Conservation (phyloP, 2,797 vertebrate species). For the Tenualosa thibaudeaui region DNA sequence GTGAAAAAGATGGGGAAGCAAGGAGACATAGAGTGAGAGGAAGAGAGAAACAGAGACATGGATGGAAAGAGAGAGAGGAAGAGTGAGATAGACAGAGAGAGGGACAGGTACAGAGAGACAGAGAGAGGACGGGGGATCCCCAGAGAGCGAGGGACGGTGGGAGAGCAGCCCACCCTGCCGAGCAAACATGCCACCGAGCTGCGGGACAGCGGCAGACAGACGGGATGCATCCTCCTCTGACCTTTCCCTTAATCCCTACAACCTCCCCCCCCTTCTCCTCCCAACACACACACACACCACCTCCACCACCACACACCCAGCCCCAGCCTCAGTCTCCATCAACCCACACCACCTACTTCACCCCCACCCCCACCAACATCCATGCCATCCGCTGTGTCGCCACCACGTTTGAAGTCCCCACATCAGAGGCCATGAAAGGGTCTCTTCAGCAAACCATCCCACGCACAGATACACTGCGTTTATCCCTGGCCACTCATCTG, state of each 20-base stretch:
- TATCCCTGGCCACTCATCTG: constrained; percentile 27
- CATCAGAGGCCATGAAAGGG: constrained; percentile 65
- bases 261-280: not conserved
- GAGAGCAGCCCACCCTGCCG: constrained; percentile 36
- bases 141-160: not conserved
- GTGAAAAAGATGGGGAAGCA: not conserved
- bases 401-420: constrained; percentile 55
- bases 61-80: not conserved
- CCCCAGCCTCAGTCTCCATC: constrained; percentile 51
- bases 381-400: constrained; percentile 42
- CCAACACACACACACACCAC: not conserved
- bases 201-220: constrained; percentile 27
- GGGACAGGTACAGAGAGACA: constrained; percentile 6
- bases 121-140: constrained; percentile 1
- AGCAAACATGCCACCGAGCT: constrained; percentile 44
- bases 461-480: constrained; percentile 9
- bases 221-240: constrained; percentile 51
- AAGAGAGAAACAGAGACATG: not conserved
- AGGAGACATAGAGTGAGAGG: constrained; percentile 17
- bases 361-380: constrained; percentile 33
- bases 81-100: not conserved
- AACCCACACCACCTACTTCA: constrained; percentile 33
- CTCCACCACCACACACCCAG: not conserved
- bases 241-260: constrained; percentile 56
- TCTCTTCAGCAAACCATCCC: constrained; percentile 29